phyloP scores from a whole-genome alignment of 2,113 vertebrate genomes.

The Odontesthes bonariensis region DNA sequence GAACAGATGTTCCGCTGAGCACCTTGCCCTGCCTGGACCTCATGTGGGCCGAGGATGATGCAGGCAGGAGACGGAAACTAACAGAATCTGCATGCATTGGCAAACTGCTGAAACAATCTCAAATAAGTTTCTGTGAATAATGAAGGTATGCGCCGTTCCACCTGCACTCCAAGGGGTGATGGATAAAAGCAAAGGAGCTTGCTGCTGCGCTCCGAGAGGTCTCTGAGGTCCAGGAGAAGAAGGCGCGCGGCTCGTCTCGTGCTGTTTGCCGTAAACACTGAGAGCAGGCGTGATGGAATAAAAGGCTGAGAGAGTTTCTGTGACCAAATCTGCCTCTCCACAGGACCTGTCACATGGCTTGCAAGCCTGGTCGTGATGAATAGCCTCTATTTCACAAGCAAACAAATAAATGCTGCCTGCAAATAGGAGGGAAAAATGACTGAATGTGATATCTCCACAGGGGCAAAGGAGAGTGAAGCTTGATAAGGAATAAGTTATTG shows the following conservation, averaged over 20 bases:
- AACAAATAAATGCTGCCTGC: slow-evolving; percentile 42
- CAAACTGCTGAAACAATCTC: not conserved
- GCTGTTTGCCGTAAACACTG: slow-evolving; percentile 39
- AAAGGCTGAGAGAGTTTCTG: slow-evolving; percentile 55
- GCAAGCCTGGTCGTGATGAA: slow-evolving; percentile 64
- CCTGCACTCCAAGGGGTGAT: not conserved
- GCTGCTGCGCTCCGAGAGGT: slow-evolving; percentile 17
- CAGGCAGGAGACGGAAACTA: too few species aligned
- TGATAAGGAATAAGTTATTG: slow-evolving; percentile 42
- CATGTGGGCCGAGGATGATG: not conserved
- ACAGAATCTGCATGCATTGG: slow-evolving; percentile 8
- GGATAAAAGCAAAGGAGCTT: slow-evolving; percentile 31
- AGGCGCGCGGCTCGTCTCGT: slow-evolving; percentile 35
- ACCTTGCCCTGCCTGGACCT: slow-evolving; percentile 23
- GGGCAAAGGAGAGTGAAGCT: not conserved
- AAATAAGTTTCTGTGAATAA: slow-evolving; percentile 48
- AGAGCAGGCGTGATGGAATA: slow-evolving; percentile 37
- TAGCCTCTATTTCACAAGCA: slow-evolving; percentile 57
- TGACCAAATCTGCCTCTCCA: slow-evolving; percentile 39
- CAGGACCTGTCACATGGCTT: slow-evolving; percentile 59
- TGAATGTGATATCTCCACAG: slow-evolving; percentile 6
- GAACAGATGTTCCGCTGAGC: slow-evolving; percentile 61
- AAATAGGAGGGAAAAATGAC: slow-evolving; percentile 36
- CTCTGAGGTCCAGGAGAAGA: slow-evolving; percentile 34
- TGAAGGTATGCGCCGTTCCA: slow-evolving; percentile 25